phyloP scores from a whole-genome alignment of 2,888 invertebrate genomes.

The Nemapogon koenigi region DNA sequence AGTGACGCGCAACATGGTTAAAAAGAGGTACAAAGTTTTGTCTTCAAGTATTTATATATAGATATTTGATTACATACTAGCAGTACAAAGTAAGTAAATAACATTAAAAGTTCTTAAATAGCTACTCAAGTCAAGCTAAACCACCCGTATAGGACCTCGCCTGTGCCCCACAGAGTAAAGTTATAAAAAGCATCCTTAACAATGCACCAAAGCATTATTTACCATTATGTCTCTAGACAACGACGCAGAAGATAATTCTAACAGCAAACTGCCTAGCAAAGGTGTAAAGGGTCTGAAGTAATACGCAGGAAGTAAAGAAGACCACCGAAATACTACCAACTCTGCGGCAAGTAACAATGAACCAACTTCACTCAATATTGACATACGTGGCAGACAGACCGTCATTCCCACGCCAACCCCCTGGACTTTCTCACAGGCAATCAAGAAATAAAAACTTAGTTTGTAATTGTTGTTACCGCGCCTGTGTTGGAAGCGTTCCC shows the following conservation, averaged over 20 bases:
- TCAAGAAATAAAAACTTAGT: constrained; percentile 27
- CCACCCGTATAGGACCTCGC: constrained; percentile 52
- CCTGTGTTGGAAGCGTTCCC: constrained; percentile 22
- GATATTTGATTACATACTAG: no score
- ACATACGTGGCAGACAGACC: constrained; percentile 27
- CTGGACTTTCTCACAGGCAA: constrained; percentile 45
- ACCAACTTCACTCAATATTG: constrained; percentile 25
- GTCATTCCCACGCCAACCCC: constrained; percentile 57
- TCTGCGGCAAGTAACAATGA: constrained; percentile 42
- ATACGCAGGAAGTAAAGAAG: constrained; percentile 35
- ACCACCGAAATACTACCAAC: constrained; percentile 36
- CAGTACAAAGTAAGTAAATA: no score
- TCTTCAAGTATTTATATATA: no score
- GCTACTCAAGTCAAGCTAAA: constrained; percentile 14
- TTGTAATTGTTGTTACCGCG: constrained; percentile 28
- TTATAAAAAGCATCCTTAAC: constrained; percentile 58
- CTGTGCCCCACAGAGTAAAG: constrained; percentile 35
- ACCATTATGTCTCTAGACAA: constrained; percentile 55
- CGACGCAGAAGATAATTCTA: constrained; percentile 56
- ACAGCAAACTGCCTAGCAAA: constrained; percentile 50
- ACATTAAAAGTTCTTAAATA: not conserved
- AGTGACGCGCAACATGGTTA: no score
- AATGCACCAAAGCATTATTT: constrained; percentile 44
- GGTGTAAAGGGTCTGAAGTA: constrained; percentile 52
- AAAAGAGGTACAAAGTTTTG: no score